These are phyloP conservation scores for Xanthorhoe spadicearia DNA, from an alignment of 2,888 invertebrate species.

Conservation along the genomic window DNA sequence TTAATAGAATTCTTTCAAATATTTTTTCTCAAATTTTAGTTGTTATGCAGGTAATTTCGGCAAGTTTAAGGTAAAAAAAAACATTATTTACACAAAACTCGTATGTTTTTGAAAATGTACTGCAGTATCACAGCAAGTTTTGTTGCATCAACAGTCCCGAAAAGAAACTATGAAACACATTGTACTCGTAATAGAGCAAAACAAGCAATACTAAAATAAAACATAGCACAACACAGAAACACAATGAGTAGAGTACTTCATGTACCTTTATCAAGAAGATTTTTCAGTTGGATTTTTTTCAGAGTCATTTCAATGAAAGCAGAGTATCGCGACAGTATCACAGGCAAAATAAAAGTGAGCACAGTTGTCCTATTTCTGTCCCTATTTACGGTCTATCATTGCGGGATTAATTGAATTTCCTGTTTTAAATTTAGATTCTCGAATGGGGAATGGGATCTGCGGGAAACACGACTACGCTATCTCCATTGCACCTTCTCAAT, in stretches of 20 bases:
- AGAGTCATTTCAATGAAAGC: conserved; percentile 58
- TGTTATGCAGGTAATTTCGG: neutral
- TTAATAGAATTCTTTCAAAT: too few species aligned
- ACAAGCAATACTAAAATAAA: conserved; percentile 50
- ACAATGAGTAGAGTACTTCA: conserved; percentile 38
- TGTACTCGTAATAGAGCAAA: conserved; percentile 41
- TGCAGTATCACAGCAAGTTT: neutral
- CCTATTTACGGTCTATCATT: conserved; percentile 78
- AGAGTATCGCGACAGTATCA: conserved; percentile 41
- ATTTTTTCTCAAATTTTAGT: neutral
- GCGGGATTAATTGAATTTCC: conserved; percentile 81
- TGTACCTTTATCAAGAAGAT: conserved; percentile 52
- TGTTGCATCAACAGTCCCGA: conserved; percentile 6
- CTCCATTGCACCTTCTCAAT: neutral
- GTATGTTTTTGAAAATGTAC: neutral
- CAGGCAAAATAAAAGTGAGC: conserved; percentile 73
- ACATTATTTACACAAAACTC: neutral
- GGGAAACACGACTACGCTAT: conserved; percentile 26
- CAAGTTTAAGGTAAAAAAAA: neutral
- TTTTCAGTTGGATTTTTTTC: conserved; percentile 65
- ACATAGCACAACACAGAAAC: conserved; percentile 48
- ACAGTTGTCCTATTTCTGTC: conserved; percentile 75
- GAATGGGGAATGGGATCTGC: conserved; percentile 45
- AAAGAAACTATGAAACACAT: conserved; percentile 24
- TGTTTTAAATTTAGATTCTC: conserved; percentile 75